These are phyloP conservation scores for Cebidichthys violaceus DNA, from an alignment of 2,113 vertebrate species.

Conservation along the genomic window DNA sequence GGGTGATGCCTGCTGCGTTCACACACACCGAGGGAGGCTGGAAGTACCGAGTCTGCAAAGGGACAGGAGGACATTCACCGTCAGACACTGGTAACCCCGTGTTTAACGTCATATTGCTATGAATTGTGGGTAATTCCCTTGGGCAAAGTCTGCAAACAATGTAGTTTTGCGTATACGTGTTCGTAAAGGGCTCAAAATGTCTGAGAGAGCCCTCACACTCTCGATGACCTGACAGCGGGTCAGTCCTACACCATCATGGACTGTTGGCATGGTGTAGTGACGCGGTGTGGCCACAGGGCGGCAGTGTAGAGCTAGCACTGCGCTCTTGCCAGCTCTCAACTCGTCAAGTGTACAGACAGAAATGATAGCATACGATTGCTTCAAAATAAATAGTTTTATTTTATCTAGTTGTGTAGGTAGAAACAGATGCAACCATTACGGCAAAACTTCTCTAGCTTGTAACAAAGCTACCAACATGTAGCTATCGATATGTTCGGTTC, in stretches of 20 bases:
- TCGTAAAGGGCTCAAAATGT: too few relatives aligned
- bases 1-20: conserved; percentile 88
- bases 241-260: too few relatives aligned
- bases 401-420: not conserved
- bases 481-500: not conserved
- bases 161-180: too few relatives aligned
- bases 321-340: not conserved
- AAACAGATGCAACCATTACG: too few relatives aligned
- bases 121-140: too few relatives aligned
- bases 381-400: not conserved
- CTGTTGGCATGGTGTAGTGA: not conserved
- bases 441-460: not conserved
- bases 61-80: not conserved
- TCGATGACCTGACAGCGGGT: too few relatives aligned
- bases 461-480: not conserved
- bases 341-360: not conserved
- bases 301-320: not conserved
- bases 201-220: too few relatives aligned
- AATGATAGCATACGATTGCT: not conserved
- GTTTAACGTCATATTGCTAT: too few relatives aligned
- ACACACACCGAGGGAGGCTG: conserved; percentile 87
- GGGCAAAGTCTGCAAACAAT: too few relatives aligned
- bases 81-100: not conserved
- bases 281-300: not conserved
- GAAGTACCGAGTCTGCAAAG: conserved; percentile 78